Evolutionary conservation across 2,797 vertebrate genomes (phyloP).

Genomic region (Huso huso): DNA sequence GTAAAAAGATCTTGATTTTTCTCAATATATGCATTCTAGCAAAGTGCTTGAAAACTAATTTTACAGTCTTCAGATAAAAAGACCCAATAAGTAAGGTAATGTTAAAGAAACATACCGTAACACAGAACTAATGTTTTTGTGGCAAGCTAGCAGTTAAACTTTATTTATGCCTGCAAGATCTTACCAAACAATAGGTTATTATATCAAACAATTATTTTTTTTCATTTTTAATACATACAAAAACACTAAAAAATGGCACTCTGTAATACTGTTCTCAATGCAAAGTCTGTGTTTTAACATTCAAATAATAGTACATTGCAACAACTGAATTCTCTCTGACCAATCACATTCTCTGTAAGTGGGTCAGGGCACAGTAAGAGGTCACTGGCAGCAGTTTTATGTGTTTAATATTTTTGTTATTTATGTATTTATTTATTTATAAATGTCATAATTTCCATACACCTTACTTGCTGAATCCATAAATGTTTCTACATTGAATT

Average conservation of each 20-base stretch:
- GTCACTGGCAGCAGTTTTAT: conserved; percentile 1
- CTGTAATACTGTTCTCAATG: conserved; percentile 37
- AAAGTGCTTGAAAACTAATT: too few species aligned
- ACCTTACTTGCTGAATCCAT: neutral
- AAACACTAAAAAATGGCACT: conserved; percentile 61
- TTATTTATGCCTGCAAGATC: conserved; percentile 62
- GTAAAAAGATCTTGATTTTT: too few species aligned
- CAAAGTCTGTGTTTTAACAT: conserved; percentile 36
- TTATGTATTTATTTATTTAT: conserved; percentile 4
- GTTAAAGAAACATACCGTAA: conserved; percentile 6
- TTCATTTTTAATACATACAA: conserved; percentile 54
- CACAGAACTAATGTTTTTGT: conserved; percentile 16
- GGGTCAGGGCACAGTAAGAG: conserved; percentile 5
- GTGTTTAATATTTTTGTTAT: conserved; percentile 6
- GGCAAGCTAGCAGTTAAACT: conserved; percentile 46
- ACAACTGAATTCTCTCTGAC: conserved; percentile 22
- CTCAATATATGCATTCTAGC: too few species aligned
- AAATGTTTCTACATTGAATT: conserved; percentile 3
- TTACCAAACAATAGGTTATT: conserved; percentile 49
- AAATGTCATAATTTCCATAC: neutral
- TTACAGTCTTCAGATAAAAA: too few species aligned
- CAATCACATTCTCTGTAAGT: conserved; percentile 19
- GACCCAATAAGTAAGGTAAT: too few species aligned
- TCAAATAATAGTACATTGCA: conserved; percentile 33
- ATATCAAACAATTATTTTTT: conserved; percentile 51